Percentiles rank a stretch among this genome's conserved stretches.
Evolutionary conservation across 2,888 invertebrate species (phyloP).

Genomic region (Toxonevra muliebris): DNA sequence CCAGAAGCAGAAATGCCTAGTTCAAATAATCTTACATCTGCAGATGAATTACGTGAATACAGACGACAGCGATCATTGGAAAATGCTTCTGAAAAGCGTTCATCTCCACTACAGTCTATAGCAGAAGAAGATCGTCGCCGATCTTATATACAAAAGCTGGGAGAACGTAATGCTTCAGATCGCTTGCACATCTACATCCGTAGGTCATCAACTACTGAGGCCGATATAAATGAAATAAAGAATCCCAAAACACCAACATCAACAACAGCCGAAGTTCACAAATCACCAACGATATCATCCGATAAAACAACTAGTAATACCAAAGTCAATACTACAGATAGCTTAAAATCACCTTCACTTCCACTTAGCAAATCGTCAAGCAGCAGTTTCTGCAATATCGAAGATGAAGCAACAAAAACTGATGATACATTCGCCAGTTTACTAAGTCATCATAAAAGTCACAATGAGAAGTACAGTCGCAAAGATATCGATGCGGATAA

Average conservation of each 20-base stretch:
- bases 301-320: conserved; percentile 41
- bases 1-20: conserved; percentile 18
- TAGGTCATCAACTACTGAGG: conserved; percentile 62
- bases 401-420: conserved; percentile 26
- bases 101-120: conserved; percentile 67
- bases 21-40: conserved; percentile 49
- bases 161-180: conserved; percentile 67
- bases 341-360: conserved; percentile 31
- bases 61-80: conserved; percentile 70
- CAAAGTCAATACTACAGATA: conserved; percentile 40
- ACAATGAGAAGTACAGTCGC: conserved; percentile 68
- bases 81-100: conserved; percentile 63
- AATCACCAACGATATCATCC: conserved; percentile 21
- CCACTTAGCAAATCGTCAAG: conserved; percentile 23
- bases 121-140: conserved; percentile 73
- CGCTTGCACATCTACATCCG: conserved; percentile 71
- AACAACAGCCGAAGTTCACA: conserved; percentile 2
- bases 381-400: conserved; percentile 21
- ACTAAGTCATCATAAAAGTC: conserved; percentile 53
- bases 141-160: conserved; percentile 68
- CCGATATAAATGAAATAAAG: conserved; percentile 12
- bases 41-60: conserved; percentile 70
- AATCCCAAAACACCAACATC: neutral
- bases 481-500: conserved; percentile 90
- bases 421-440: conserved; percentile 52